These are phyloP conservation scores for Thelohanellus kitauei DNA, from an alignment of 30 jellyfish, hydroid and myxozoan genomes.

Conservation along the genomic window DNA sequence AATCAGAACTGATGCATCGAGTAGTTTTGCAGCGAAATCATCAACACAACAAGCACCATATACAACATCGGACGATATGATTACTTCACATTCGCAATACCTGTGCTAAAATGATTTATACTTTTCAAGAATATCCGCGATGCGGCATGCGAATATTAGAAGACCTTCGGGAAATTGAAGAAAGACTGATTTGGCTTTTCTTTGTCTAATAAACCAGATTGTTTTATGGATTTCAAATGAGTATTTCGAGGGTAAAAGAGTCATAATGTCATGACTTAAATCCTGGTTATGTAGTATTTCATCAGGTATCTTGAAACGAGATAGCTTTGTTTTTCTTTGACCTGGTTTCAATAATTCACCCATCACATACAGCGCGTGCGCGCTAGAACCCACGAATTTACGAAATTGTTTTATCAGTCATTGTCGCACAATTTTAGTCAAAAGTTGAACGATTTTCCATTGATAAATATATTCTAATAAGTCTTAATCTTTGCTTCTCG, in stretches of 20 bases:
- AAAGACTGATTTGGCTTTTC: slow-evolving; percentile 40
- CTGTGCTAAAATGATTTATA: slow-evolving; percentile 1
- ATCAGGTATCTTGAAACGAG: no score
- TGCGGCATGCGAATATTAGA: slow-evolving; percentile 44
- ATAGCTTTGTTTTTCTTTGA: no score
- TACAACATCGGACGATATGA: slow-evolving; percentile 83
- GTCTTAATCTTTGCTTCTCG: no score
- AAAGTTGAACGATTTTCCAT: no score
- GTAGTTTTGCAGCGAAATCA: slow-evolving; percentile 71
- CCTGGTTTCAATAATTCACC: no score
- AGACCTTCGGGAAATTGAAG: slow-evolving; percentile 95
- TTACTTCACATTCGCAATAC: slow-evolving; percentile 45
- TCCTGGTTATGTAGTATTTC: no score
- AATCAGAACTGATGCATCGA: slow-evolving; percentile 66
- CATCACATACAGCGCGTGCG: no score
- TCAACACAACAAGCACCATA: slow-evolving; percentile 99
- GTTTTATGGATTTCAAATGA: slow-evolving; percentile 70
- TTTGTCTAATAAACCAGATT: slow-evolving; percentile 47
- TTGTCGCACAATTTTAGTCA: no score
- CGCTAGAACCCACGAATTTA: no score
- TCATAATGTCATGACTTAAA: no score
- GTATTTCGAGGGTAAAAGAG: slow-evolving; percentile 48
- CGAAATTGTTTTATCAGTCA: no score
- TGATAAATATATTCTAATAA: no score
- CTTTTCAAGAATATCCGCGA: slow-evolving; percentile 78